Evolutionary conservation across 1,140 invertebrate genomes (phyloP), one percentile per base, ranked within the genome.

Genomic region (Cyphomyrmex costatus): DNA sequence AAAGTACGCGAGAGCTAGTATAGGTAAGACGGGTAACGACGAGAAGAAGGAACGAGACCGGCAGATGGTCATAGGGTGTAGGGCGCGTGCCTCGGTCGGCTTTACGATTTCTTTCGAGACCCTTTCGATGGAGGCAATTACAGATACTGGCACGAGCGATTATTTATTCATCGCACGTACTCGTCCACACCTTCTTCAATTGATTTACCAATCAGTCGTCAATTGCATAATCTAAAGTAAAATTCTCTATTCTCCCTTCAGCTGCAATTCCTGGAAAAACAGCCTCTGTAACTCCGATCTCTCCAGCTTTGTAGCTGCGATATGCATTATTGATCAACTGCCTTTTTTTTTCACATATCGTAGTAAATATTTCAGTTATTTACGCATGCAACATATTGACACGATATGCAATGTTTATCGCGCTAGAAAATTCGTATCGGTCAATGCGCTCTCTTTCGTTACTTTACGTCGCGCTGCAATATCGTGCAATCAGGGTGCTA

Each of bases 51-150:
- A 73, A 71, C 56, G 14, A 66, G 61, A 84, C 51, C 56, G 53
- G 80, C 85, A 91, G 89, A 91, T 91, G 89, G 77, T 66, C 76
- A 63, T 68, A 91, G 85, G 74, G 60, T 74, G 79, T 89, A 90
- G 82, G 86, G 84, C 89, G 36, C 85, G 90, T 86, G 87, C 73
- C 71, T 46, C 65, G 80, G 60, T 46, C 60, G 51, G 56, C 77
- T 66, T 86, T 63, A 82, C 46, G 77, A 89, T 86, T 82, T 58
- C 63, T 80, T 74, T 61, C 65, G 66, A 85, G 80, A 84, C 76
- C 36, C 33, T 71, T 21, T 89, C 74, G 24, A 83, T 60, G 33
- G 63, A 74, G 66, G 87, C 91, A 92, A 92, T 92, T 92, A 86
- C 78, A 87, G 86, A 90, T 80, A 63, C 27, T 30, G 30, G 14